Evolutionary conservation across 2,797 vertebrate genomes (phyloP).

Genomic region (Darevskia nairensis): DNA sequence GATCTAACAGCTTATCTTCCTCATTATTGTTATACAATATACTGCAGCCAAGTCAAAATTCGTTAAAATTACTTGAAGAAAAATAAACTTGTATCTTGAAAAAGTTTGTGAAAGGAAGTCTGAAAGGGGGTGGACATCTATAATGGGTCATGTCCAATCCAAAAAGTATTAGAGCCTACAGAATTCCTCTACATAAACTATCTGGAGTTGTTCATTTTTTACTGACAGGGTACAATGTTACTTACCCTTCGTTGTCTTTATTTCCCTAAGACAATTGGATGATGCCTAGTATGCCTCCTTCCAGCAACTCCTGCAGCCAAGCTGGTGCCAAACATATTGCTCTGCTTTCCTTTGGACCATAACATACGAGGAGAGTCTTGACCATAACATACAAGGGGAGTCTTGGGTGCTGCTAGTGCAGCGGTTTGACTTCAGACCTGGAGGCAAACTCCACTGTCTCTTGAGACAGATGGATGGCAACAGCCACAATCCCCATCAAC

Average conservation of each 20-base stretch:
- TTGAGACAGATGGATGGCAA: no score
- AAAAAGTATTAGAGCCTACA: not conserved
- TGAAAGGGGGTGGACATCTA: not conserved
- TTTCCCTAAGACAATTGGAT: no score
- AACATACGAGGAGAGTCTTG: no score
- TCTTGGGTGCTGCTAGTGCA: no score
- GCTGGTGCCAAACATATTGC: no score
- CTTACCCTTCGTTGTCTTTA: not conserved
- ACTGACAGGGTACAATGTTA: not conserved
- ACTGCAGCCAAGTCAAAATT: not conserved
- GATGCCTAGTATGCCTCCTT: no score
- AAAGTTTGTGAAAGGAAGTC: not conserved
- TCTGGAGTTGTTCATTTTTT: not conserved
- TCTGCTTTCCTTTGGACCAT: no score
- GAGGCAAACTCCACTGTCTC: no score
- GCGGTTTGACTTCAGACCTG: no score
- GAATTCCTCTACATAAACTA: not conserved
- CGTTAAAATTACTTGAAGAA: not conserved
- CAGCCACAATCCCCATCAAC: no score
- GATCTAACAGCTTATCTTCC: constrained; percentile 9
- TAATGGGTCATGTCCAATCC: not conserved
- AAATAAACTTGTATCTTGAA: constrained; percentile 5
- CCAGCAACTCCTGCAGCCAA: no score
- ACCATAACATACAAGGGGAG: no score
- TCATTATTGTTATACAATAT: constrained; percentile 7